These are phyloP conservation scores for Mesochorus sp. DNA, from an alignment of 2,888 invertebrate species.

Conservation along the genomic window DNA sequence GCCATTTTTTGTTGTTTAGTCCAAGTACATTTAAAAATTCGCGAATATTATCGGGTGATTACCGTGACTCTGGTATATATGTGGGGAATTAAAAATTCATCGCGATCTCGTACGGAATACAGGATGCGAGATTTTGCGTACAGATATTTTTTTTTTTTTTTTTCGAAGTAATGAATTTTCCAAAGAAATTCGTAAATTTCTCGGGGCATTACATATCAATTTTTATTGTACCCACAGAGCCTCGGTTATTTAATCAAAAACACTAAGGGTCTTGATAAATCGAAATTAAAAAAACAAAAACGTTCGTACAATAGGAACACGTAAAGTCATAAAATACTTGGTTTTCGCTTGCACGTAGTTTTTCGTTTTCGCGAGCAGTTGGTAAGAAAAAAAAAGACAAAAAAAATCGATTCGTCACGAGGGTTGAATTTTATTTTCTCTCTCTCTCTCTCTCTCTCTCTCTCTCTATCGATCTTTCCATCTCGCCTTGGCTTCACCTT, in stretches of 20 bases:
- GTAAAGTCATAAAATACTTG: slow-evolving; percentile 26
- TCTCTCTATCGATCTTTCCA: no score
- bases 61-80: neutral
- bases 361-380: neutral
- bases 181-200: slow-evolving; percentile 29
- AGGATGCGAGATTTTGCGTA: slow-evolving; percentile 40
- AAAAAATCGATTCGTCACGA: slow-evolving; percentile 10
- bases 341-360: neutral
- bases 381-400: slow-evolving; percentile 25
- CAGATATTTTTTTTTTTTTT: slow-evolving; percentile 2
- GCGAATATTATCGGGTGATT: slow-evolving; percentile 1
- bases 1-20: slow-evolving; percentile 10
- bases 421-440: neutral
- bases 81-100: slow-evolving; percentile 15
- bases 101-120: slow-evolving; percentile 47
- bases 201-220: neutral
- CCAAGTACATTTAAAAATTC: neutral
- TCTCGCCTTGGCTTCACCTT: no score
- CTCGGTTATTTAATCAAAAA: neutral
- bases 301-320: slow-evolving; percentile 12
- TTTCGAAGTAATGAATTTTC: slow-evolving; percentile 18
- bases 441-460: neutral
- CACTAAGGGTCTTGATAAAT: neutral
- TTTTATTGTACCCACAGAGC: neutral
- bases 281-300: slow-evolving; percentile 6